Conservation (phyloP, 2,888 invertebrate genomes). For the Axea sp. region DNA sequence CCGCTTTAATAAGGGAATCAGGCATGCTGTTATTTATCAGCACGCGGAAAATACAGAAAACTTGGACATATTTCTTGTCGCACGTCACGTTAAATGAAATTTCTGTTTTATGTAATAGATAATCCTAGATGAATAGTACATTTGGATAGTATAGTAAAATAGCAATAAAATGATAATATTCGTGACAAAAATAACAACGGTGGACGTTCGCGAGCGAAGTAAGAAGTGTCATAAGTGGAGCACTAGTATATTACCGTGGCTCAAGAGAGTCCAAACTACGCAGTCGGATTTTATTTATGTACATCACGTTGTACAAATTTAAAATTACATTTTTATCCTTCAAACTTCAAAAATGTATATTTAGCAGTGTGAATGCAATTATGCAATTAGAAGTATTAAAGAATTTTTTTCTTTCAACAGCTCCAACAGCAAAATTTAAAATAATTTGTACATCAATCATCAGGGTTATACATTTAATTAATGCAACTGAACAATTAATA, state of each 20-base stretch:
- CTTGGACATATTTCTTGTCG: conserved; percentile 1
- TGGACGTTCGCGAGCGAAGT: conserved; percentile 9
- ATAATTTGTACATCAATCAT: too few relatives aligned
- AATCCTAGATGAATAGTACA: conserved; percentile 32
- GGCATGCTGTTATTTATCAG: conserved; percentile 28
- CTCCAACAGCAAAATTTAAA: too few relatives aligned
- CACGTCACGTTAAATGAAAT: conserved; percentile 18
- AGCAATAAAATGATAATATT: conserved; percentile 28
- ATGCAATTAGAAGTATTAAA: conserved; percentile 4
- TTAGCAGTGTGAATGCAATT: neutral
- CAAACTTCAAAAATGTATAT: conserved; percentile 11
- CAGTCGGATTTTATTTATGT: conserved; percentile 43
- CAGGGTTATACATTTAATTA: too few relatives aligned
- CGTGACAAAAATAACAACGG: conserved; percentile 47
- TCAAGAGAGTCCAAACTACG: conserved; percentile 30
- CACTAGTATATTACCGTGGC: conserved; percentile 45
- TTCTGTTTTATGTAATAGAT: conserved; percentile 27
- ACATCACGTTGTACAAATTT: conserved; percentile 45
- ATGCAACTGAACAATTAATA: too few relatives aligned
- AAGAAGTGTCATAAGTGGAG: conserved; percentile 44
- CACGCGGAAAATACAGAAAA: neutral
- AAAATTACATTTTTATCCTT: conserved; percentile 23
- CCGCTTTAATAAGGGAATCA: conserved; percentile 38
- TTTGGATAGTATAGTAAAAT: conserved; percentile 22
- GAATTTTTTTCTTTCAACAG: too few relatives aligned